Evolutionary conservation across 2,113 vertebrate genomes (phyloP).

Genomic region (Probosciger aterrimus): DNA sequence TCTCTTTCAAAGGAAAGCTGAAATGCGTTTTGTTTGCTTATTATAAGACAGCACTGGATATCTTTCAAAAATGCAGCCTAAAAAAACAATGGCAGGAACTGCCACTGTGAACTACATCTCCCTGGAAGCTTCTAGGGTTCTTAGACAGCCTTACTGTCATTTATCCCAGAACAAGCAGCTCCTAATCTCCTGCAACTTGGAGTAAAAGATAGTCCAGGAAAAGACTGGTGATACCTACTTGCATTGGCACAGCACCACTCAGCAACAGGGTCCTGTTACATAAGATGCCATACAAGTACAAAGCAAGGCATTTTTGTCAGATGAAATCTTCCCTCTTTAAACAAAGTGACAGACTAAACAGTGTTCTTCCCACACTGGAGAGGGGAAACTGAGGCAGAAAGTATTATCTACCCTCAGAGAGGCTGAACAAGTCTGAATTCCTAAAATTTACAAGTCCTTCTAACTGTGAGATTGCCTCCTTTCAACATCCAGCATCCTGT

Average conservation of each 20-base stretch:
- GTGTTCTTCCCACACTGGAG: background rate
- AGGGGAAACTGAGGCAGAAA: background rate
- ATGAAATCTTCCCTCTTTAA: background rate
- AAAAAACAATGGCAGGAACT: slow-evolving; percentile 15
- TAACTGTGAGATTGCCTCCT: background rate
- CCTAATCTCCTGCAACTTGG: background rate
- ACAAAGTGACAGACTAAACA: background rate
- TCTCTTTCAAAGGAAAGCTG: background rate
- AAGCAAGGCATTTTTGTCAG: background rate
- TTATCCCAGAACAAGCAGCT: background rate
- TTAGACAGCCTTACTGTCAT: background rate
- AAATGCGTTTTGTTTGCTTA: background rate
- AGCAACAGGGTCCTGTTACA: background rate
- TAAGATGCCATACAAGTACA: background rate
- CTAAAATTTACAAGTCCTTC: background rate
- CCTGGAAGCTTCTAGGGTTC: background rate
- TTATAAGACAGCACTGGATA: background rate
- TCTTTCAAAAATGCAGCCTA: background rate
- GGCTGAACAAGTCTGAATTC: background rate
- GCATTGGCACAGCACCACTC: background rate
- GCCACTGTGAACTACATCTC: background rate
- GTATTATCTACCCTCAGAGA: background rate
- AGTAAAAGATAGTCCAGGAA: background rate
- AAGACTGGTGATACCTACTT: background rate
- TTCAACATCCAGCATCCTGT: background rate